Percentiles rank a stretch among this genome's conserved stretches.
Conservation (phyloP, 1,140 invertebrate genomes). For the Drosophila prosaltans region DNA sequence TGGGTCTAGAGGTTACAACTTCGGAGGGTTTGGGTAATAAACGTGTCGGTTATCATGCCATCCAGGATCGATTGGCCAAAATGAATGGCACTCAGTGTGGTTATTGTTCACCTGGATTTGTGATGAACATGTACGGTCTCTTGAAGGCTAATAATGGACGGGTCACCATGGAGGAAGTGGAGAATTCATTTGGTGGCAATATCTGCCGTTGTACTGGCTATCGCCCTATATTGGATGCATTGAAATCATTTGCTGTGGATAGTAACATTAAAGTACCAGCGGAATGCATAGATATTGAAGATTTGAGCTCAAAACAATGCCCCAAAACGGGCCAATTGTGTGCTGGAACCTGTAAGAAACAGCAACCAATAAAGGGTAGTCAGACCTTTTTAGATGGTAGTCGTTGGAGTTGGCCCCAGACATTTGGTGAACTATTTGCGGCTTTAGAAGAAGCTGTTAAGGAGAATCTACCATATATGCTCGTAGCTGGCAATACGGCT, state of each 20-base stretch:
- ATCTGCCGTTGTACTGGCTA: conserved; percentile 95
- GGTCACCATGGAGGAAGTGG: conserved; percentile 88
- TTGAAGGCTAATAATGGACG: conserved; percentile 83
- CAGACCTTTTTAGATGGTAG: conserved; percentile 70
- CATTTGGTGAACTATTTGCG: conserved; percentile 85
- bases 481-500: conserved; percentile 85
- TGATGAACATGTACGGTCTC: conserved; percentile 93
- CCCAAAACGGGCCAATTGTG: conserved; percentile 67
- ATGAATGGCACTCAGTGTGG: conserved; percentile 92
- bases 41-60: conserved; percentile 87
- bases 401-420: conserved; percentile 75
- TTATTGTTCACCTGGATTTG: conserved; percentile 92
- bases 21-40: conserved; percentile 90
- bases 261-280: conserved; percentile 86
- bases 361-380: conserved; percentile 23
- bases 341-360: conserved; percentile 60
- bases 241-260: conserved; percentile 89
- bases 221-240: conserved; percentile 92
- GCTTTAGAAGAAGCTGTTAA: conserved; percentile 84
- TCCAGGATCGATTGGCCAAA: conserved; percentile 87
- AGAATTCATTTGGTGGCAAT: conserved; percentile 91
- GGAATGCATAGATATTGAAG: conserved; percentile 74
- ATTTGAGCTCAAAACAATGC: conserved; percentile 59
- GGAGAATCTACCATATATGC: conserved; percentile 83
- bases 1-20: conserved; percentile 91